Evolutionary conservation across 2,113 vertebrate species (phyloP).

Genomic region (Mastomys natalensis): DNA sequence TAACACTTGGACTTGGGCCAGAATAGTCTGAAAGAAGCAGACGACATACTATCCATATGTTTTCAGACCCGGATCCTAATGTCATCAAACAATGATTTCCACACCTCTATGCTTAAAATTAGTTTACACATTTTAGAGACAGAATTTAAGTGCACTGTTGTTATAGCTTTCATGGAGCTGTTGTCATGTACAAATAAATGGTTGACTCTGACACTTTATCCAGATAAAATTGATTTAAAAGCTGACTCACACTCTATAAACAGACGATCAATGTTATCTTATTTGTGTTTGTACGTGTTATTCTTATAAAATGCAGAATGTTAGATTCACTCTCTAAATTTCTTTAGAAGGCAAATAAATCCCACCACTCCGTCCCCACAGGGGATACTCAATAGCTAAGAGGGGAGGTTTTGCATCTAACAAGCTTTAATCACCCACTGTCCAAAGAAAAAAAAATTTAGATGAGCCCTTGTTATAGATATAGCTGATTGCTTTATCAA

Average conservation of each 20-base stretch:
- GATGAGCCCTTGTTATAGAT: neutral
- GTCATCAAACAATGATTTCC: slow-evolving; percentile 42
- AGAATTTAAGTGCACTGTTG: neutral
- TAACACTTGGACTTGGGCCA: slow-evolving; percentile 96
- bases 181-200: slow-evolving; percentile 34
- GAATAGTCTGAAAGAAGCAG: slow-evolving; percentile 89
- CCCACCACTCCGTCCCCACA: slow-evolving; percentile 3
- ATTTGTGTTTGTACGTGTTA: too few species aligned
- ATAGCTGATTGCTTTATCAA: neutral
- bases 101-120: slow-evolving; percentile 41
- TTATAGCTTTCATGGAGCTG: neutral
- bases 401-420: neutral
- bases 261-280: too few species aligned
- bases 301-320: slow-evolving; percentile 10
- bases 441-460: slow-evolving; percentile 24
- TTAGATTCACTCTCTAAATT: slow-evolving; percentile 45
- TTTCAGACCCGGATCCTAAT: slow-evolving; percentile 44
- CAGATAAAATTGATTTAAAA: too few species aligned
- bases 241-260: too few species aligned
- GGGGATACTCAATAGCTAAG: neutral
- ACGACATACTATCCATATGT: slow-evolving; percentile 68
- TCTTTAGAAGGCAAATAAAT: slow-evolving; percentile 1
- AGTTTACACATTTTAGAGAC: neutral
- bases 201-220: slow-evolving; percentile 22
- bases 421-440: neutral